Conservation (phyloP, 2,888 invertebrate genomes). For the Rutpela maculata region DNA sequence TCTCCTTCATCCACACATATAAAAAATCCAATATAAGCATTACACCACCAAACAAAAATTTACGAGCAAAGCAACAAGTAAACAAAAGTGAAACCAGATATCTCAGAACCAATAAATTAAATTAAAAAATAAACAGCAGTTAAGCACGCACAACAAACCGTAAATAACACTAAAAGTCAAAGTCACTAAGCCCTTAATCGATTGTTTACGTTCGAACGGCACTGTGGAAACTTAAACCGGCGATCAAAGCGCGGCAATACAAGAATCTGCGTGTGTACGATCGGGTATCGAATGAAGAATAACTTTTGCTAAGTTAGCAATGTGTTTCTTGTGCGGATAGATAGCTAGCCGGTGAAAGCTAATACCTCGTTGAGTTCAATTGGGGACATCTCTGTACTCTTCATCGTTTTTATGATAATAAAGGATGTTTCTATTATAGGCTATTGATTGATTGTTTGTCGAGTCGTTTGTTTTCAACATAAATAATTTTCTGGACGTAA, state of each 20-base stretch:
- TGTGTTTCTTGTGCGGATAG: slow-evolving; percentile 13
- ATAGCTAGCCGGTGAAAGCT: slow-evolving; percentile 33
- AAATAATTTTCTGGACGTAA: not conserved
- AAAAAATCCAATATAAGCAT: not conserved
- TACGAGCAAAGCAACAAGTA: not conserved
- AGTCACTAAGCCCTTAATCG: not conserved
- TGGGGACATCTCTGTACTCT: slow-evolving; percentile 35
- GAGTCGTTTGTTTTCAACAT: not conserved
- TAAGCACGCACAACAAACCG: slow-evolving; percentile 5
- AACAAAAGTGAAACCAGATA: slow-evolving; percentile 28
- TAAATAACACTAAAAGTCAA: slow-evolving; percentile 9
- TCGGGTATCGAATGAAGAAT: slow-evolving; percentile 30
- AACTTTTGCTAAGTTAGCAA: slow-evolving; percentile 25
- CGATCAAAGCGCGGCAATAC: not conserved
- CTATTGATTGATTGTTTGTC: not conserved
- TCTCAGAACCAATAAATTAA: not conserved
- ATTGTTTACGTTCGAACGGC: slow-evolving; percentile 3
- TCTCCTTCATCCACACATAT: not conserved
- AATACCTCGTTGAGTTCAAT: slow-evolving; percentile 8
- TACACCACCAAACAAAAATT: slow-evolving; percentile 4
- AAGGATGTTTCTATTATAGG: slow-evolving; percentile 21
- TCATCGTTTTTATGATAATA: not conserved
- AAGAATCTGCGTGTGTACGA: slow-evolving; percentile 10
- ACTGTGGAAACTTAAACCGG: slow-evolving; percentile 24
- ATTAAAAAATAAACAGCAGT: not conserved